Evolutionary conservation across 2,797 vertebrate genomes (phyloP).

Genomic region (Bovichtus diacanthus): DNA sequence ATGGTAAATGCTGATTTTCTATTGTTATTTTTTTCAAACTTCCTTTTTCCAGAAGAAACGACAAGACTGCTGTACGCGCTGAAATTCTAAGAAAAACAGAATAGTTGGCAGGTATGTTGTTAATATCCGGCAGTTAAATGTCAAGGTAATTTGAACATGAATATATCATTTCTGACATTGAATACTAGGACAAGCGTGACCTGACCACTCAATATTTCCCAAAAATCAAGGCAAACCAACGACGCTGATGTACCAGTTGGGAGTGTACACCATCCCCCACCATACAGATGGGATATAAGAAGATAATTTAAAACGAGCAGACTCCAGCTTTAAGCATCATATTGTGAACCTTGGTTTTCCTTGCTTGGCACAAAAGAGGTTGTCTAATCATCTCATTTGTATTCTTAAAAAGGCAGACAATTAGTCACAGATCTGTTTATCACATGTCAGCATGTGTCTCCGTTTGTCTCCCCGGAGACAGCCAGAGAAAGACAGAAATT

Average conservation of each 20-base stretch:
- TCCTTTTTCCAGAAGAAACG: conserved; percentile 3
- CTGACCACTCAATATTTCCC: conserved; percentile 25
- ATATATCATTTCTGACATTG: conserved; percentile 16
- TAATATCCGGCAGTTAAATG: conserved; percentile 10
- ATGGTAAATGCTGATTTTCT: neutral
- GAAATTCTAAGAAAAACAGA: neutral
- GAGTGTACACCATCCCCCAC: neutral
- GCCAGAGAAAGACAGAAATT: conserved; percentile 38
- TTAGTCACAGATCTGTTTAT: conserved; percentile 74
- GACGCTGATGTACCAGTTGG: neutral
- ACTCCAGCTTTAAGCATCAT: conserved; percentile 33
- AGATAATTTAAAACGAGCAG: conserved; percentile 39
- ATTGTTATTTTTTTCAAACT: neutral
- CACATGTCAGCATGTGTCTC: conserved; percentile 63
- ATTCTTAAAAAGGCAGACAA: conserved; percentile 63
- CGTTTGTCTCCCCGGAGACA: conserved; percentile 56
- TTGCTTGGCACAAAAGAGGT: conserved; percentile 44
- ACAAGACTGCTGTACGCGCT: neutral
- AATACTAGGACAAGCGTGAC: neutral
- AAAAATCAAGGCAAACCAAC: conserved; percentile 5
- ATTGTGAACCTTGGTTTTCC: conserved; percentile 17
- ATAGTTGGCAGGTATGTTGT: neutral
- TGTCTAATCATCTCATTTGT: conserved; percentile 67
- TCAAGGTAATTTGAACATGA: conserved; percentile 35
- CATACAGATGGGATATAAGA: neutral